A percentile compares a stretch with the other conserved stretches of the same genome.
Conservation (phyloP, 2,797 vertebrate genomes). For the Brachyrhaphis roseni region DNA sequence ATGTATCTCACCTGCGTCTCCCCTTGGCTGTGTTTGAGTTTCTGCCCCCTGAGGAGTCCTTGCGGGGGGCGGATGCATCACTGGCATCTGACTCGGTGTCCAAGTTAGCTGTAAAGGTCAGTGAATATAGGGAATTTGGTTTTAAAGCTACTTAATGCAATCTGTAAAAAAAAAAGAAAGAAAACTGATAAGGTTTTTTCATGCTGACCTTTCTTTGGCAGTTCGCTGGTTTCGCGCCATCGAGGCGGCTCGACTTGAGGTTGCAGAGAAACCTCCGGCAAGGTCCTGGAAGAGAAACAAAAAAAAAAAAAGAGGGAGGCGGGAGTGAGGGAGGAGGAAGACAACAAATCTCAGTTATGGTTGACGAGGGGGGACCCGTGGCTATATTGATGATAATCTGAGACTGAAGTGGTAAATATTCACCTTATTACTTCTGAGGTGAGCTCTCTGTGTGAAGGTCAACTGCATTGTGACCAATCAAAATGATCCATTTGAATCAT, state of each 20-base stretch:
- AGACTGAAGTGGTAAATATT: constrained; percentile 70
- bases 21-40: constrained; percentile 31
- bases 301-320: constrained; percentile 62
- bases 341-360: constrained; percentile 70
- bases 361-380: constrained; percentile 59
- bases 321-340: constrained; percentile 74
- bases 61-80: constrained; percentile 67
- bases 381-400: constrained; percentile 66
- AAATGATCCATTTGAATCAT: constrained; percentile 31
- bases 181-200: background rate
- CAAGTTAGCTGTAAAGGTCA: constrained; percentile 53
- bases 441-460: constrained; percentile 62
- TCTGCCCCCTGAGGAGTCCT: constrained; percentile 41
- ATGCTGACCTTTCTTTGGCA: constrained; percentile 60
- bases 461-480: constrained; percentile 63
- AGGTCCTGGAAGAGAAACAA: constrained; percentile 75
- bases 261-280: constrained; percentile 55
- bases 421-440: constrained; percentile 69
- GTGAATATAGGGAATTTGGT: background rate
- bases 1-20: constrained; percentile 63
- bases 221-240: constrained; percentile 52
- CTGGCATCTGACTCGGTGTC: constrained; percentile 79
- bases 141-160: background rate
- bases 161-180: background rate
- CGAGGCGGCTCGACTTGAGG: constrained; percentile 59